Evolutionary conservation across 2,113 vertebrate genomes (phyloP).

Genomic region (Silurus glanis): DNA sequence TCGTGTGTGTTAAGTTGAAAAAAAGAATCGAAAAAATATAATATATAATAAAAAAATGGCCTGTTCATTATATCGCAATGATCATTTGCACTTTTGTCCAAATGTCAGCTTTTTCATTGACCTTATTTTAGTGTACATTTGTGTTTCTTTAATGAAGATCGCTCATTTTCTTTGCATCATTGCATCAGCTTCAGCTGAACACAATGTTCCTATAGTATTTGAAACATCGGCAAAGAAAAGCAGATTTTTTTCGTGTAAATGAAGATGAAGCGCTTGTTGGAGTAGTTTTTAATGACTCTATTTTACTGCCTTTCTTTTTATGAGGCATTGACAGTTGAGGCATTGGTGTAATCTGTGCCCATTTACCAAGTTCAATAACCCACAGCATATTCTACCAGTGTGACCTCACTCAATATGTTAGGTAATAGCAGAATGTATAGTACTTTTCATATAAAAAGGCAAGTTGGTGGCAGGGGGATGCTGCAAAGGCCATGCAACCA

Average conservation of each 20-base stretch:
- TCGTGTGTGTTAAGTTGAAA: constrained; percentile 19
- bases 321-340: constrained; percentile 53
- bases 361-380: constrained; percentile 55
- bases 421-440: constrained; percentile 64
- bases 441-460: constrained; percentile 62
- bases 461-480: constrained; percentile 37
- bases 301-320: constrained; percentile 51
- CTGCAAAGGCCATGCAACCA: constrained; percentile 61
- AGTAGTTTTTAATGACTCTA: constrained; percentile 51
- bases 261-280: constrained; percentile 49
- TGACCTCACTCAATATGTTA: constrained; percentile 58
- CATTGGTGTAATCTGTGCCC: constrained; percentile 58
- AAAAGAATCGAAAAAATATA: too few relatives aligned
- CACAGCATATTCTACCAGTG: constrained; percentile 40
- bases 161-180: constrained; percentile 40
- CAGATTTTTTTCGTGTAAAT: constrained; percentile 47
- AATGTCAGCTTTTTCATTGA: constrained; percentile 11
- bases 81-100: background rate
- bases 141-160: constrained; percentile 12
- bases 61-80: background rate
- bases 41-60: background rate
- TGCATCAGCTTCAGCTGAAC: constrained; percentile 43
- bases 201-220: constrained; percentile 25
- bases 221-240: constrained; percentile 38
- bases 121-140: background rate